phyloP scores from a whole-genome alignment of 2,113 vertebrate genomes.

The Catharus minimus region DNA sequence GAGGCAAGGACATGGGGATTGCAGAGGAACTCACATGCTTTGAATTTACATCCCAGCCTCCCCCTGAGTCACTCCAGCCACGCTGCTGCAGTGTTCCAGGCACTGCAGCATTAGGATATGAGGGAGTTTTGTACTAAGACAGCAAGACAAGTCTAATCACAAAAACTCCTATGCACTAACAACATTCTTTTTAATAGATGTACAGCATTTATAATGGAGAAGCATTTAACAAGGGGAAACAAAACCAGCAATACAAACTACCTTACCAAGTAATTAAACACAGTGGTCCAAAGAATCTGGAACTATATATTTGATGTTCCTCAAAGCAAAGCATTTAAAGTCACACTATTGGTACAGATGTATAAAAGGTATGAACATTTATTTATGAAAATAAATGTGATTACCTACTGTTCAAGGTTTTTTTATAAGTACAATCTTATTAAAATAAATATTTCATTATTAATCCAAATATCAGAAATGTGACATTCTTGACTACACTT shows the following conservation, averaged over 20 bases:
- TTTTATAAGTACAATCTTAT: neutral
- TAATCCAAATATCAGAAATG: neutral
- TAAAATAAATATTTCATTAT: neutral
- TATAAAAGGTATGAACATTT: neutral
- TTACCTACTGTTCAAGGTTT: neutral
- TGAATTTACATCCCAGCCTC: neutral
- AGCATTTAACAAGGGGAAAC: accelerated
- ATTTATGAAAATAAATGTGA: neutral
- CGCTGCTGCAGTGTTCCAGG: neutral
- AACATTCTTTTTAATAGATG: neutral
- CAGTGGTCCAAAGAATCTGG: neutral
- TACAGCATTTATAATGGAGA: neutral
- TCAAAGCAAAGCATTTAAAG: neutral
- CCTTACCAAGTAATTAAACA: neutral
- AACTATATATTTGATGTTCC: neutral
- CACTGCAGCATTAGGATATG: neutral
- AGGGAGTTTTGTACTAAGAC: neutral
- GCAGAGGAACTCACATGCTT: neutral
- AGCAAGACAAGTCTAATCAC: neutral
- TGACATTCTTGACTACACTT: neutral
- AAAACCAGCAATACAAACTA: neutral
- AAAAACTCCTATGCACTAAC: neutral
- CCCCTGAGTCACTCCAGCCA: neutral
- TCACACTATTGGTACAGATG: neutral
- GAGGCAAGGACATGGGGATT: neutral